Evolutionary conservation across 2,113 vertebrate genomes (phyloP), one percentile per base, ranked within the genome.

Genomic region (Lagenorhynchus albirostris): DNA sequence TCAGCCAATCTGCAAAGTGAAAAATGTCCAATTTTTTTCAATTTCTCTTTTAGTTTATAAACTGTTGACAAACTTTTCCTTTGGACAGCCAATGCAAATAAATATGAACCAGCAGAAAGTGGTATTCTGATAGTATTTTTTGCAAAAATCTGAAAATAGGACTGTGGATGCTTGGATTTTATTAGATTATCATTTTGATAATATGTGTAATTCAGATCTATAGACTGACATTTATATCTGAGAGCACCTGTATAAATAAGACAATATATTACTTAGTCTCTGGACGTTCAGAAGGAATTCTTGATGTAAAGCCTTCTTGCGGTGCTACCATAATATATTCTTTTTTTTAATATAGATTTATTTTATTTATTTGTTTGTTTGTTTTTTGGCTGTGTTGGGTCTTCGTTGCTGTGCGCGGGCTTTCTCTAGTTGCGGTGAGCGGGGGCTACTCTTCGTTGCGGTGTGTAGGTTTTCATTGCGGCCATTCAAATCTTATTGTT

Each of bases 11-110:
- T 60, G 14, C 29, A 88, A 80, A 58, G 17, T 97, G 44, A 81
- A 94, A 95, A 73, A 79, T 7, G 93, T 38, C 0, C 6, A 58
- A 31, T 68, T 31, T 60, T 62, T 62, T 79, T 23, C 6, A 65
- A 29, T 53, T 71, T 92, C 86, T 71, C 9, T 60, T 94, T 90
- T 80, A 83, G 8, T 62, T 90, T 96, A 65, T 80, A 92, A 94
- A 87, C 5, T 82, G 15, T 83, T 86, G 26, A 47, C 11, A 80
- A 95, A 65, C 6, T 92, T 13, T 86, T 80, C 36, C 21, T 95
- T 76, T 77, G 60, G n/a, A 86, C 12, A 62, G 41, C 4, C 8
- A 96, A 9, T 60, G 15, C 12, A 86, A 11, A 74, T 87, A 85
- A 88, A 47, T 80, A 90, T 13, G 67, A 83, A 93, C 71, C 13